Evolutionary conservation across 2,797 vertebrate species (phyloP).

Genomic region (Spea hammondii): DNA sequence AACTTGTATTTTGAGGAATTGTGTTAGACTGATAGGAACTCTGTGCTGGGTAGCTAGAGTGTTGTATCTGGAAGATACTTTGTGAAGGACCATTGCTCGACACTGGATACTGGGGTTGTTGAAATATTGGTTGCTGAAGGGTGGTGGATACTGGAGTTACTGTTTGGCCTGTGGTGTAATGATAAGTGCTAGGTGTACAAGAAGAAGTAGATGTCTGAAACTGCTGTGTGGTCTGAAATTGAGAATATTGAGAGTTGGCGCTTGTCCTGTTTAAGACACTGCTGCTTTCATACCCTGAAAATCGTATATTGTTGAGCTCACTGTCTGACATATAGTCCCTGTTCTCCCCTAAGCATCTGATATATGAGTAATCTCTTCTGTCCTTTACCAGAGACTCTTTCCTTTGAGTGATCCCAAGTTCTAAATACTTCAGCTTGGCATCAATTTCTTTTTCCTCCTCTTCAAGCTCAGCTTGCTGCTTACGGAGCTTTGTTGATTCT

Average conservation of each 20-base stretch:
- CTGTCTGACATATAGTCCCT: slow-evolving; percentile 96
- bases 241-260: slow-evolving; percentile 79
- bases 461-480: slow-evolving; percentile 96
- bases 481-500: slow-evolving; percentile 94
- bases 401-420: slow-evolving; percentile 92
- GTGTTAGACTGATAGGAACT: slow-evolving; percentile 75
- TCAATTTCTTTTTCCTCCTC: slow-evolving; percentile 99
- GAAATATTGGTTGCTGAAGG: slow-evolving; percentile 82
- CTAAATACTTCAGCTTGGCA: slow-evolving; percentile 94
- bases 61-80: slow-evolving; percentile 82
- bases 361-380: slow-evolving; percentile 83
- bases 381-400: slow-evolving; percentile 96
- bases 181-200: slow-evolving; percentile 74
- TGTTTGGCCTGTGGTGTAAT: slow-evolving; percentile 76
- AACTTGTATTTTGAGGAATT: slow-evolving; percentile 77
- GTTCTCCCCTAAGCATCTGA: slow-evolving; percentile 85
- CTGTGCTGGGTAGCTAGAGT: slow-evolving; percentile 80
- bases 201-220: slow-evolving; percentile 76
- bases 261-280: slow-evolving; percentile 74
- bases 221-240: slow-evolving; percentile 72
- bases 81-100: slow-evolving; percentile 75
- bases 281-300: slow-evolving; percentile 76
- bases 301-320: slow-evolving; percentile 90
- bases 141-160: slow-evolving; percentile 69
- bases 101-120: slow-evolving; percentile 76